These are phyloP conservation scores for Lutraria lutraria DNA, from an alignment of 2,888 invertebrate genomes.

Conservation along the genomic window DNA sequence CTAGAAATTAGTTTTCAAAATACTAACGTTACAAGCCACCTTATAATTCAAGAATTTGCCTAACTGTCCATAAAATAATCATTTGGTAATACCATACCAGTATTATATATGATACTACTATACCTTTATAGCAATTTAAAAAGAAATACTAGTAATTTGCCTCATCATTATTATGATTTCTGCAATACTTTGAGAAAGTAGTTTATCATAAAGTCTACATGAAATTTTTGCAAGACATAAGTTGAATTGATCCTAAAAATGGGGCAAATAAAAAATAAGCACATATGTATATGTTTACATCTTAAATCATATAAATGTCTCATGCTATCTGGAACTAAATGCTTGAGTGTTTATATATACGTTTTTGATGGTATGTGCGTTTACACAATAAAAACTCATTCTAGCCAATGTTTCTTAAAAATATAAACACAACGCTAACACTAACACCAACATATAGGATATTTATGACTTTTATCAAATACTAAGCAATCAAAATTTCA, in stretches of 20 bases:
- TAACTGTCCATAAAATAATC: too few relatives aligned
- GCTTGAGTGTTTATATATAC: slow-evolving; percentile 8
- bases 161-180: too few relatives aligned
- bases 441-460: background rate
- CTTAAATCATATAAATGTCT: slow-evolving; percentile 1
- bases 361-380: slow-evolving; percentile 1
- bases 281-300: background rate
- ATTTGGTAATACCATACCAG: too few relatives aligned
- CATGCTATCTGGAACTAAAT: background rate
- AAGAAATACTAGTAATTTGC: too few relatives aligned
- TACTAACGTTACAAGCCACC: too few relatives aligned
- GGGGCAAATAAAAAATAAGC: background rate
- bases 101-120: too few relatives aligned
- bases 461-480: background rate
- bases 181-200: too few relatives aligned
- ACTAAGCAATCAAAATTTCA: background rate
- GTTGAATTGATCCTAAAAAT: background rate
- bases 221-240: too few relatives aligned
- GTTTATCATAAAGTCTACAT: too few relatives aligned
- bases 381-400: slow-evolving; percentile 9
- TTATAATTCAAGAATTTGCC: too few relatives aligned
- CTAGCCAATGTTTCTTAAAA: slow-evolving; percentile 11
- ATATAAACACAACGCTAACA: slow-evolving; percentile 11
- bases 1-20: background rate
- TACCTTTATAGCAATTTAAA: too few relatives aligned